These are phyloP conservation scores for Tetrapedia diversipes DNA, from an alignment of 2,888 invertebrate species.

Conservation along the genomic window DNA sequence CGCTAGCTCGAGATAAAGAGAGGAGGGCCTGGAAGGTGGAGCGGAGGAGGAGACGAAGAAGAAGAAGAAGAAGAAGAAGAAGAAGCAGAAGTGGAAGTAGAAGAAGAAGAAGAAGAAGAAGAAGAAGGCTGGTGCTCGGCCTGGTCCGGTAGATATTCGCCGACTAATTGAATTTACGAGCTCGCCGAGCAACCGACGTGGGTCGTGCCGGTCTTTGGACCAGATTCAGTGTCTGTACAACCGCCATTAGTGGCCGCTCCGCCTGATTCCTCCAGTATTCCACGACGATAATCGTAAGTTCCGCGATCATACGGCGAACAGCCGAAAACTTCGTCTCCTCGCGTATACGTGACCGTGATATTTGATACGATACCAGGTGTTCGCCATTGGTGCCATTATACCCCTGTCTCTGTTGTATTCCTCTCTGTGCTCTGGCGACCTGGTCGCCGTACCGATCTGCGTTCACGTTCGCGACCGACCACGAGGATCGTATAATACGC, in stretches of 20 bases:
- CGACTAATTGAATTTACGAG: slow-evolving; percentile 81
- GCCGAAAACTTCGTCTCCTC: slow-evolving; percentile 61
- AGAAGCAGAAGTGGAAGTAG: slow-evolving; percentile 34
- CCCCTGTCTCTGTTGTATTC: slow-evolving; percentile 22
- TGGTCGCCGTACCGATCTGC: slow-evolving; percentile 47
- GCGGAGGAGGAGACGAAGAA: slow-evolving; percentile 46
- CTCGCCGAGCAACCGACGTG: slow-evolving; percentile 69
- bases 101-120: slow-evolving; percentile 54
- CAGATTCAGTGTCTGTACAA: slow-evolving; percentile 76
- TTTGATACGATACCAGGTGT: slow-evolving; percentile 70
- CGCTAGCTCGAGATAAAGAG: slow-evolving; percentile 70
- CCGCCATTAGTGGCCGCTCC: slow-evolving; percentile 75
- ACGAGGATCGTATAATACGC: slow-evolving; percentile 2
- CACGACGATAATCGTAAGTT: slow-evolving; percentile 69
- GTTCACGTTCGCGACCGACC: slow-evolving; percentile 9
- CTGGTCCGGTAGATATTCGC: slow-evolving; percentile 76
- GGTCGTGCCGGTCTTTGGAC: slow-evolving; percentile 73
- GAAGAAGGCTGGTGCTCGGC: slow-evolving; percentile 60
- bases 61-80: slow-evolving; percentile 40
- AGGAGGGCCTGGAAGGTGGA: slow-evolving; percentile 44
- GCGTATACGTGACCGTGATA: slow-evolving; percentile 69
- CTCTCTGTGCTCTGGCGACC: slow-evolving; percentile 40
- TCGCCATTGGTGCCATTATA: slow-evolving; percentile 56
- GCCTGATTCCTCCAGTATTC: slow-evolving; percentile 67
- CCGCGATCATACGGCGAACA: slow-evolving; percentile 69